Conservation (phyloP, 1,140 invertebrate genomes). For the Calosoma granatense region DNA sequence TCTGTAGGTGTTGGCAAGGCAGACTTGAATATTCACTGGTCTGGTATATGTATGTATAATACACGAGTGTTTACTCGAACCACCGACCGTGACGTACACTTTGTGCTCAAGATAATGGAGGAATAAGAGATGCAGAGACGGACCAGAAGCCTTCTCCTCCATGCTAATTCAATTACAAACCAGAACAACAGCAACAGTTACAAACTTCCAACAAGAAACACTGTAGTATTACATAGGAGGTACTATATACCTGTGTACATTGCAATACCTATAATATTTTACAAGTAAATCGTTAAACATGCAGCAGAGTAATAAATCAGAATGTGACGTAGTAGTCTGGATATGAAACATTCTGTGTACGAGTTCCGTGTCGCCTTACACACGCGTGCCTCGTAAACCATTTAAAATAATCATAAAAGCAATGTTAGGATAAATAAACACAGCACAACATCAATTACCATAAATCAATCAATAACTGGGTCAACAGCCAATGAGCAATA, state of each 20-base stretch:
- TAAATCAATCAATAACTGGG: slow-evolving; percentile 5
- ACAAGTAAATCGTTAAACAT: too few species aligned
- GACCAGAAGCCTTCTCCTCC: background rate
- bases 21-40: background rate
- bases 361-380: too few species aligned
- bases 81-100: background rate
- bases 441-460: slow-evolving; percentile 1
- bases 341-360: too few species aligned
- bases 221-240: too few species aligned
- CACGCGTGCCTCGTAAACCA: too few species aligned
- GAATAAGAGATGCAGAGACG: background rate
- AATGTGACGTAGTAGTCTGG: too few species aligned
- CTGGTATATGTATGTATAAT: background rate
- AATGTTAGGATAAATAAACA: background rate
- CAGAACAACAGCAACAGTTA: too few species aligned
- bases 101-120: background rate
- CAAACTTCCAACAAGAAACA: too few species aligned
- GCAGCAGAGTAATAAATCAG: background rate
- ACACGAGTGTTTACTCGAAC: too few species aligned
- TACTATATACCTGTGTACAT: too few species aligned
- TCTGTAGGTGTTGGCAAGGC: background rate
- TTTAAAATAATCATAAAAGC: background rate
- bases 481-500: background rate
- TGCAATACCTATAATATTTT: too few species aligned
- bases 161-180: background rate